Conservation (phyloP, 2,888 invertebrate species). For the Oxycera nigricornis region DNA sequence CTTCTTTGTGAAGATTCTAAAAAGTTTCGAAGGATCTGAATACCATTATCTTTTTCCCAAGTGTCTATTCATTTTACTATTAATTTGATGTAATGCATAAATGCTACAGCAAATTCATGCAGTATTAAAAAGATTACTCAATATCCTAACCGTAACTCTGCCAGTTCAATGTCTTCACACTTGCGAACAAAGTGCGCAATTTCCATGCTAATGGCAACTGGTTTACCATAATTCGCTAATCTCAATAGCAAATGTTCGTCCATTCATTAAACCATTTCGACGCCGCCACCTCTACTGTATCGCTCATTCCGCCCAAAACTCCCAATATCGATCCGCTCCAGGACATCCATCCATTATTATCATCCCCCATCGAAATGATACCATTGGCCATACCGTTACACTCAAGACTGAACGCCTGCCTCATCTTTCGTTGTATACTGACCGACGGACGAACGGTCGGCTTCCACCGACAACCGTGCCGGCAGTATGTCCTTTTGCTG, state of each 20-base stretch:
- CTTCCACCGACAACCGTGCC: not conserved
- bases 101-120: too few species aligned
- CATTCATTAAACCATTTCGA: constrained; percentile 27
- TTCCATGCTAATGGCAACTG: constrained; percentile 28
- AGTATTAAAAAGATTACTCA: too few species aligned
- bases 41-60: too few species aligned
- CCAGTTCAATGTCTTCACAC: constrained; percentile 6
- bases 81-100: too few species aligned
- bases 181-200: constrained; percentile 7
- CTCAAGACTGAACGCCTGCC: not conserved
- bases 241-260: constrained; percentile 23
- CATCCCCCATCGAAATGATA: not conserved
- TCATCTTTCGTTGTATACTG: too few species aligned
- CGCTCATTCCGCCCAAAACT: not conserved
- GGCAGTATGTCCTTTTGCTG: not conserved
- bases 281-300: not conserved
- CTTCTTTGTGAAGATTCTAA: too few species aligned
- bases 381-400: not conserved
- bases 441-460: too few species aligned
- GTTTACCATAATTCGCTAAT: constrained; percentile 34
- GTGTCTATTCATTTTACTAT: too few species aligned
- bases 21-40: too few species aligned
- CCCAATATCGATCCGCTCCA: constrained; percentile 11
- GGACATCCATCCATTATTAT: not conserved
- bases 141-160: too few species aligned